A percentile compares a stretch with the other conserved stretches of the same genome.
phyloP scores from a whole-genome alignment of 92 coral and sea anemone genomes.

The Zoanthus solanderi region DNA sequence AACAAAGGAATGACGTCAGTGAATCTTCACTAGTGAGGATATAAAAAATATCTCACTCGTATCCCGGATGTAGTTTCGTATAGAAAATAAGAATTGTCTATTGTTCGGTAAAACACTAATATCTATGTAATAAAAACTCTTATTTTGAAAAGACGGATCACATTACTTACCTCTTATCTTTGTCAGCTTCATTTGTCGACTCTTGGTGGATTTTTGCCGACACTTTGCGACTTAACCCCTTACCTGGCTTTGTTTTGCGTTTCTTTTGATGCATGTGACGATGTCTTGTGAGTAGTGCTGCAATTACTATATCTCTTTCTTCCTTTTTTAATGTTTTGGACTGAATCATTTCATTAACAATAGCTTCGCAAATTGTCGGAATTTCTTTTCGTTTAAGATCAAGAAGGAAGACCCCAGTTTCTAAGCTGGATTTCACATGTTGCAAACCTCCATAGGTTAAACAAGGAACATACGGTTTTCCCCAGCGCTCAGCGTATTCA shows the following conservation, averaged over 20 bases:
- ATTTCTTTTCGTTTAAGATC: slow-evolving; percentile 74
- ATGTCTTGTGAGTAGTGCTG: slow-evolving; percentile 86
- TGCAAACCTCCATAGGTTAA: slow-evolving; percentile 75
- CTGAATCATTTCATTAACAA: slow-evolving; percentile 67
- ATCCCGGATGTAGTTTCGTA: no score
- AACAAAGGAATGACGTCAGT: no score
- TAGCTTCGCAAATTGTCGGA: slow-evolving; percentile 76
- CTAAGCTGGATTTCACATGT: slow-evolving; percentile 75
- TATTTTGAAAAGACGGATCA: background rate
- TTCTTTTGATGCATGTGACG: slow-evolving; percentile 85
- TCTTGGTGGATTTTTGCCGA: slow-evolving; percentile 48
- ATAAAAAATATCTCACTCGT: no score
- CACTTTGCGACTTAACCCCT: slow-evolving; percentile 53
- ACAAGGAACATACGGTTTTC: slow-evolving; percentile 97
- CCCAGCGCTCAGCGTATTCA: slow-evolving; percentile 95
- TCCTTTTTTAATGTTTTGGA: slow-evolving; percentile 57
- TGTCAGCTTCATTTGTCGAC: background rate
- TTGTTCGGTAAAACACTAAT: no score
- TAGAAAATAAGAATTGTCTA: no score
- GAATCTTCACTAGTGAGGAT: no score
- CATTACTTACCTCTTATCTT: background rate
- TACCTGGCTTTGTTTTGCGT: slow-evolving; percentile 23
- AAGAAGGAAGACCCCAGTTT: slow-evolving; percentile 74
- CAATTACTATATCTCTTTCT: slow-evolving; percentile 71
- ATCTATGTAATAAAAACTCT: no score